Evolutionary conservation across 2,113 vertebrate genomes (phyloP), one percentile per base, ranked within the genome.

Genomic region (Cercopithecus mona): DNA sequence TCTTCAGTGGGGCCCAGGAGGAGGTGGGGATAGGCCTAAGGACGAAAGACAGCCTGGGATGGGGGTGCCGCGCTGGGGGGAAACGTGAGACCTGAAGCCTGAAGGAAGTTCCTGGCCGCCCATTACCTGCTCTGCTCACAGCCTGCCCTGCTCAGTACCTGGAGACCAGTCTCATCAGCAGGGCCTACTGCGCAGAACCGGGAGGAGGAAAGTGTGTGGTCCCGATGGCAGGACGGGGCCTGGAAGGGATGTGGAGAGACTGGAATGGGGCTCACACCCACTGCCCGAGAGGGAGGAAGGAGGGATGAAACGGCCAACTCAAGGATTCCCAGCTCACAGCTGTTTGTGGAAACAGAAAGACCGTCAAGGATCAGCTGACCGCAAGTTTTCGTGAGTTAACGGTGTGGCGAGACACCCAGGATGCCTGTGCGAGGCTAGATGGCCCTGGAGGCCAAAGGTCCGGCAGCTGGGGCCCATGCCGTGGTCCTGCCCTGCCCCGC

Each of bases 281-380:
- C 43, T 50, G 94, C 38, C 5, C 10, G 6, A 38, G 8, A n/a
- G 2, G 40, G 59, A 82, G 78, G 72, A 23, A 16, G 68, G 73
- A 89, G 70, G 68, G 45, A 45, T 5, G 20, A 4, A 52, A 7
- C 0, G 10, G 30, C 38, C 82, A 25, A 4, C 10, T 45, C 45
- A 9, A 23, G 38, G 73, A 75, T 76, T 91, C 72, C 38, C 72
- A 38, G 91, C 35, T 84, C 72, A 1, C 48, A 40, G 13, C 66
- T 80, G 64, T 45, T 11, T 81, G 68, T 40, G 84, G 95, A 90
- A 76, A 92, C 92, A 68, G 55, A 93, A 78, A 57, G 57, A 80
- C 25, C 14, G 0, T 7, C 27, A 73, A 12, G 82, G 84, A 16
- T 32, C 75, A 72, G 45, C 90, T 84, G 91, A 68, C 38, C 11